Conservation (phyloP, 2,888 invertebrate genomes). For the Geophilus truncorum region DNA sequence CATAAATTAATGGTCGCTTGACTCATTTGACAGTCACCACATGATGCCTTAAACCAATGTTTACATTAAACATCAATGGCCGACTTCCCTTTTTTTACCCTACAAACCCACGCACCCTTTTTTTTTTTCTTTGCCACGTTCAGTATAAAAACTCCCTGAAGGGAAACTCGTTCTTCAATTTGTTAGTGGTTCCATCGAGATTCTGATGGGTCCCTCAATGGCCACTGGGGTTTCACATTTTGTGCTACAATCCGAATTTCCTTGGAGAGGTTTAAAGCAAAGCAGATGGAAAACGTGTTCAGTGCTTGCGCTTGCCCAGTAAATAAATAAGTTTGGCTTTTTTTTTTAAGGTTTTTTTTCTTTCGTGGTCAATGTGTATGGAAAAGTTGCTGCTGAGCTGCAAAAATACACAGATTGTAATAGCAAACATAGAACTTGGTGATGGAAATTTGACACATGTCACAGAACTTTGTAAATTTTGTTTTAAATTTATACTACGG, state of each 20-base stretch:
- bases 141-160: neutral
- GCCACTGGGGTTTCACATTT: constrained; percentile 11
- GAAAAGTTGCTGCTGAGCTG: neutral
- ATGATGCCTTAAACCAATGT: neutral
- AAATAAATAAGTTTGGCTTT: neutral
- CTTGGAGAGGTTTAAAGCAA: constrained; percentile 6
- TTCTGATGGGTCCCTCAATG: constrained; percentile 10
- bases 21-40: neutral
- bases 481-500: too few relatives aligned
- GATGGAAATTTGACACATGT: too few relatives aligned
- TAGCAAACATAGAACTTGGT: too few relatives aligned
- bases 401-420: too few relatives aligned
- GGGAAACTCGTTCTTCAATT: neutral
- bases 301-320: neutral
- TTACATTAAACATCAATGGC: neutral
- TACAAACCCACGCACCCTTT: neutral
- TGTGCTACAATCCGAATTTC: constrained; percentile 1
- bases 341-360: too few relatives aligned
- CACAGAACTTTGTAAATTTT: too few relatives aligned
- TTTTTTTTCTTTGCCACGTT: neutral
- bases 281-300: constrained; percentile 15
- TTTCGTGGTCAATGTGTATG: neutral
- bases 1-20: neutral
- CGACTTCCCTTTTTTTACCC: neutral
- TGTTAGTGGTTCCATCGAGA: constrained; percentile 15